These are phyloP conservation scores for Datnioides undecimradiatus DNA, from an alignment of 2,113 vertebrate species.

Conservation along the genomic window DNA sequence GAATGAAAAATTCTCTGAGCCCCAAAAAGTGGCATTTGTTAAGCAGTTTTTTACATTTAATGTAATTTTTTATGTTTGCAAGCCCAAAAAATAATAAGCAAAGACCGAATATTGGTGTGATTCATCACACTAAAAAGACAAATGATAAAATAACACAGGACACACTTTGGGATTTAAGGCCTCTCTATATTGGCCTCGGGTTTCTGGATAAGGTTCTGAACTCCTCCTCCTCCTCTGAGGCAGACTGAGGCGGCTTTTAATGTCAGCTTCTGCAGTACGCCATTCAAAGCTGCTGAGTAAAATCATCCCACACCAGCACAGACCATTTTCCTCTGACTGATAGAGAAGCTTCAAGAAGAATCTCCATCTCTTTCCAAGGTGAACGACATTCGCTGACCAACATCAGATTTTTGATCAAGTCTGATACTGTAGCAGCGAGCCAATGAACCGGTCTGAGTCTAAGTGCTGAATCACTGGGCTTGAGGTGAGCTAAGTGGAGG, in stretches of 20 bases:
- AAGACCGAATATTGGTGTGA: neutral
- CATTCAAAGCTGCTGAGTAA: neutral
- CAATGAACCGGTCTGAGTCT: slow-evolving; percentile 1
- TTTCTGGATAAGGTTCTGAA: neutral
- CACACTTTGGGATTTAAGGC: slow-evolving; percentile 8
- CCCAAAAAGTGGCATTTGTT: neutral
- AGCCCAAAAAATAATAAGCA: slow-evolving; percentile 6
- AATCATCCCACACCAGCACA: slow-evolving; percentile 12
- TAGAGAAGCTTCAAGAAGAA: neutral
- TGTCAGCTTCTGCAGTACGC: neutral
- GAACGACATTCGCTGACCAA: neutral
- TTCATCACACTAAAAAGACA: slow-evolving; percentile 14
- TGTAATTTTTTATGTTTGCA: neutral
- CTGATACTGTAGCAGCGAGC: neutral
- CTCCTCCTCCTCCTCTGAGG: neutral
- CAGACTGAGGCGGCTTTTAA: neutral
- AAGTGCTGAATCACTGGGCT: slow-evolving; percentile 3
- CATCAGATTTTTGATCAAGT: slow-evolving; percentile 12
- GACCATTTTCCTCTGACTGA: neutral
- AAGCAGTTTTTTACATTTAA: slow-evolving; percentile 7
- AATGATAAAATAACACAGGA: neutral
- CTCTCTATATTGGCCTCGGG: neutral
- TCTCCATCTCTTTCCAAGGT: neutral
- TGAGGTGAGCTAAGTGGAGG: slow-evolving; percentile 7
- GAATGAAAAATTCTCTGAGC: neutral